Conservation (phyloP, 2,888 invertebrate species). For the Drosophila limbata region DNA sequence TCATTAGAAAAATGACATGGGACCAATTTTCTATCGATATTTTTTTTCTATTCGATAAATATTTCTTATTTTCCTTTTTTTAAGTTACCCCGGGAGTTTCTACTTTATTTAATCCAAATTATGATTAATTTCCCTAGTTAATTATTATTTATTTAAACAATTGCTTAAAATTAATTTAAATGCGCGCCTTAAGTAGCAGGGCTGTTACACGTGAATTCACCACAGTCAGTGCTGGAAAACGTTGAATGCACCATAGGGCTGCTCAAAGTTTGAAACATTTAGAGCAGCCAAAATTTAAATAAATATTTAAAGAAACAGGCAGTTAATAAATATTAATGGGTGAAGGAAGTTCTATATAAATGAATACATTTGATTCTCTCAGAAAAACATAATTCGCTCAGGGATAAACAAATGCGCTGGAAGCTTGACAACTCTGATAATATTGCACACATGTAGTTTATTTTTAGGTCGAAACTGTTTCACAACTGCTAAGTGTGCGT, state of each 20-base stretch:
- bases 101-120: no score
- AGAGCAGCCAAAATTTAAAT: background rate
- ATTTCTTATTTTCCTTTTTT: no score
- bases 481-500: constrained; percentile 12
- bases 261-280: background rate
- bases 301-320: background rate
- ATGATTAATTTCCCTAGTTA: no score
- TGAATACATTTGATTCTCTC: background rate
- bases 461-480: constrained; percentile 5
- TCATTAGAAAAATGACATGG: no score
- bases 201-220: background rate
- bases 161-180: no score
- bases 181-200: no score
- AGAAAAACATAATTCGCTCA: background rate
- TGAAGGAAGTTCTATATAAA: background rate
- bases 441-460: constrained; percentile 37
- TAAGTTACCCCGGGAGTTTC: no score
- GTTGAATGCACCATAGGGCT: background rate
- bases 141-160: no score
- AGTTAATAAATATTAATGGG: background rate
- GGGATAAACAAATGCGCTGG: constrained; percentile 20
- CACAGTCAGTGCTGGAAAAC: constrained; percentile 26
- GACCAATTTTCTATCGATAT: no score
- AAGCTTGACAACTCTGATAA: constrained; percentile 30
- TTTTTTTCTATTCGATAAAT: no score